Base-by-base conservation (phyloP, 2,113 vertebrate species). In the Cephalopholis sonnerati region DNA sequence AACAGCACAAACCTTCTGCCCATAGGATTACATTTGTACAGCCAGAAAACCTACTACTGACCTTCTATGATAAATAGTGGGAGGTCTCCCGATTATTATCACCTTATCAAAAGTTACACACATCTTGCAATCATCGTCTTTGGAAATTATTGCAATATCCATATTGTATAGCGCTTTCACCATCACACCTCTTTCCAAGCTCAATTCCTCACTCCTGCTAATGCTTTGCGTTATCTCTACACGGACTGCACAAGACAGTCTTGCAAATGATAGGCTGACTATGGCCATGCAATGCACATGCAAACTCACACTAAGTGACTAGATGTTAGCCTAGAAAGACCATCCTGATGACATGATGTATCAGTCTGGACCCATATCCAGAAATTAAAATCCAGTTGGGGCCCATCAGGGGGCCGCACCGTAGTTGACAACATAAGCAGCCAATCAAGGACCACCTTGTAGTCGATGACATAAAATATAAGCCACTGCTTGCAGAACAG, bases 221-320 rank as follows among this genome's bases (percentile, higher is more conserved):
- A n/a, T n/a, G n/a, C n/a, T 6, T 48, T 55, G 58, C 59, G 59
- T 65, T 48, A 50, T 44, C 18, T 66, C 46, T 16, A 4, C 20
- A 20, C 59, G 44, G 59, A 66, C 54, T 48, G 44, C 41, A 54
- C 46, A 27, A 62, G 32, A 78, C 54, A 48, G 24, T 53, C 46
- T n/a, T 18, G 32, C 16, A 22, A 63, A 39, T 72, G 66, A 72
- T 0, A 63, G 48, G 20, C 17, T 54, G 18, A 29, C 62, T 50
- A 15, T 2, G 8, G 13, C 15, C 55, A 16, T 17, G 22, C 27
- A 55, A 55, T 11, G 57, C 36, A 48, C 36, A 36, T 11, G 24
- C 29, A 70, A 3, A 61, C 55, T n/a, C 71, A 32, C 24, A n/a
- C 32, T 1, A 17, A 67, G 63, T 2, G 24, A 18, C 24, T 18